A percentile compares a stretch with the other conserved stretches of the same genome.
Conservation (phyloP, 1,140 invertebrate species). For the Hylyphantes graminicola region DNA sequence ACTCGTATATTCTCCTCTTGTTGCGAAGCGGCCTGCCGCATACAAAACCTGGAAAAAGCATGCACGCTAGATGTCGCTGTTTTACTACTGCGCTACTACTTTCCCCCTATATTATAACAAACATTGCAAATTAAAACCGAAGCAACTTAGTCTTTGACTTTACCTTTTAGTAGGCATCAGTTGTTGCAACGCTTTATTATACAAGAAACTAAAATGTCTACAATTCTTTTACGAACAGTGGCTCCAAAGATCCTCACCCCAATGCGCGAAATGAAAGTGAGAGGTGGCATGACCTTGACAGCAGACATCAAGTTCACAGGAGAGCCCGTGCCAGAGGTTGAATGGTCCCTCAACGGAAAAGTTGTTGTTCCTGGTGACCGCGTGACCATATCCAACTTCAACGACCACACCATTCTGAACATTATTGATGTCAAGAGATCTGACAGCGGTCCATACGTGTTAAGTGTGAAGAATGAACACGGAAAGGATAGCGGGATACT, state of each 20-base stretch:
- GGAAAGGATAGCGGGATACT: conserved; percentile 91
- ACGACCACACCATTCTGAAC: conserved; percentile 90
- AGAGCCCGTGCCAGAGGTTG: conserved; percentile 86
- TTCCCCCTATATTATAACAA: too few species aligned
- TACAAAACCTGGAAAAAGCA: too few species aligned
- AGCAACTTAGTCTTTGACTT: too few species aligned
- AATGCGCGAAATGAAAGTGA: conserved; percentile 86
- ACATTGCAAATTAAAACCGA: too few species aligned
- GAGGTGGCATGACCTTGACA: conserved; percentile 92
- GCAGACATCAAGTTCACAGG: conserved; percentile 93
- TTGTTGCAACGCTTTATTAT: too few species aligned
- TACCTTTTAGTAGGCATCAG: too few species aligned
- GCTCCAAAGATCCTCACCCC: conserved; percentile 93
- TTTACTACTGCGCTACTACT: too few species aligned
- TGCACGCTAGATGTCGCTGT: too few species aligned
- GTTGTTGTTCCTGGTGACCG: conserved; percentile 79
- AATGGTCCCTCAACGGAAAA: conserved; percentile 85
- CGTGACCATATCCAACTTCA: conserved; percentile 81
- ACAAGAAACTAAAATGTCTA: too few species aligned
- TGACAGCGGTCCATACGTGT: conserved; percentile 85
- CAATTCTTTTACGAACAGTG: conserved; percentile 70
- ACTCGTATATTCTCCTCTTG: too few species aligned
- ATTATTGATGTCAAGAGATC: conserved; percentile 86
- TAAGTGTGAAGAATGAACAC: conserved; percentile 85
- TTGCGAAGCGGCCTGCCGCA: too few species aligned